Percentiles rank a stretch among this genome's conserved stretches.
Conservation (phyloP, 2,797 vertebrate species). For the Galaxias olidus region DNA sequence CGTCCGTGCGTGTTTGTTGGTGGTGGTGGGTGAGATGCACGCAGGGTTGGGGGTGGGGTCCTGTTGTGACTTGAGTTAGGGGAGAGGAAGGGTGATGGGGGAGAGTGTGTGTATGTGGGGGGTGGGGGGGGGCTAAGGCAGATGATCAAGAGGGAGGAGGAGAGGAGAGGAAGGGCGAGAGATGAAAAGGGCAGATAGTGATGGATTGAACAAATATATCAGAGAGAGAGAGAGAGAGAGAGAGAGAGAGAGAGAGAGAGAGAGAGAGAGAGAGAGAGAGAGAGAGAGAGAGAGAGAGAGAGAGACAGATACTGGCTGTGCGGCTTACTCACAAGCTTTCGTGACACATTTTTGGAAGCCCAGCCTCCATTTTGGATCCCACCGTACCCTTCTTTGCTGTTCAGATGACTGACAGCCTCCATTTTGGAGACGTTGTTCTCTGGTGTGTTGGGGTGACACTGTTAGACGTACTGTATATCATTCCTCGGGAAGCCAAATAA, state of each 20-base stretch:
- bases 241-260: background rate
- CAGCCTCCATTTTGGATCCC: background rate
- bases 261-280: background rate
- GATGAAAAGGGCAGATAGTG: conserved; percentile 7
- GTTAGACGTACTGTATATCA: too few relatives aligned
- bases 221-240: background rate
- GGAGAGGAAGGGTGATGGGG: too few relatives aligned
- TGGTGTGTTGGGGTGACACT: too few relatives aligned
- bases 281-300: background rate
- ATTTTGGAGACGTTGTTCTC: background rate
- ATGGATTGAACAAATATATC: too few relatives aligned
- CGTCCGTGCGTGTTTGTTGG: conserved; percentile 10
- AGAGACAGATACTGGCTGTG: background rate
- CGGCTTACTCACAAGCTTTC: background rate
- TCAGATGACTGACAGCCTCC: background rate
- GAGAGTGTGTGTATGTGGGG: too few relatives aligned
- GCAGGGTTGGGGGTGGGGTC: conserved; percentile 21
- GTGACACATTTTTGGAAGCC: conserved; percentile 7
- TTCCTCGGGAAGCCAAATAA: too few relatives aligned
- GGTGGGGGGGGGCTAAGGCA: too few relatives aligned
- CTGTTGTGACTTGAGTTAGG: background rate
- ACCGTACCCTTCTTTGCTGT: background rate
- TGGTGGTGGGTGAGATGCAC: conserved; percentile 25
- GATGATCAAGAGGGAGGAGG: background rate
- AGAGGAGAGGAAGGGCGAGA: conserved; percentile 13